Evolutionary conservation across 2,888 invertebrate genomes (phyloP).

Genomic region (Noctua fimbriata): DNA sequence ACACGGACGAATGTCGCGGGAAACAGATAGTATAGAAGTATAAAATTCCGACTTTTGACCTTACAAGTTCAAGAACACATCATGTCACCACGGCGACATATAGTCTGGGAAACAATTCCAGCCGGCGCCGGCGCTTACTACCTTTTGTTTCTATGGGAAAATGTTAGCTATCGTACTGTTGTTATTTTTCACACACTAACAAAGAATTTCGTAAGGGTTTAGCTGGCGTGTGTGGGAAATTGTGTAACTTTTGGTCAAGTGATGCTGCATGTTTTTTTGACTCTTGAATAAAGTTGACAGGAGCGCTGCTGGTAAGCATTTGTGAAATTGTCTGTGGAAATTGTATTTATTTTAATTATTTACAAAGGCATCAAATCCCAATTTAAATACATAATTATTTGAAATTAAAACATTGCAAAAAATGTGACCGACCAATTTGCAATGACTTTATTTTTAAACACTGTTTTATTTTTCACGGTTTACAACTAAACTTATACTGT

Average conservation of each 20-base stretch:
- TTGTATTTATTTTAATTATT: too few species aligned
- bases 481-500: too few species aligned
- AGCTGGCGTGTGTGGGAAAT: neutral
- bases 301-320: neutral
- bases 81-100: conserved; percentile 4
- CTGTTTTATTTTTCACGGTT: too few species aligned
- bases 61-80: conserved; percentile 24
- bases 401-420: too few species aligned
- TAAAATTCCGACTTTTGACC: neutral
- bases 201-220: conserved; percentile 18
- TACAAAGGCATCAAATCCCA: too few species aligned
- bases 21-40: too few species aligned
- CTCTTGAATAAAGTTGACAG: neutral
- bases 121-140: too few species aligned
- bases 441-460: too few species aligned
- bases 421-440: too few species aligned
- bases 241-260: neutral
- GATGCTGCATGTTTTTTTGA: neutral
- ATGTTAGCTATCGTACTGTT: conserved; percentile 1
- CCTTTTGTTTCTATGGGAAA: conserved; percentile 26
- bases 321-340: too few species aligned
- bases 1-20: too few species aligned
- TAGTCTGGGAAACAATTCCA: conserved; percentile 32
- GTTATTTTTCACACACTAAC: conserved; percentile 20
- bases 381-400: too few species aligned